A percentile compares a stretch with the other conserved stretches of the same genome.
These are phyloP conservation scores for Vanessa tameamea DNA, from an alignment of 1,140 invertebrate species.

Conservation along the genomic window DNA sequence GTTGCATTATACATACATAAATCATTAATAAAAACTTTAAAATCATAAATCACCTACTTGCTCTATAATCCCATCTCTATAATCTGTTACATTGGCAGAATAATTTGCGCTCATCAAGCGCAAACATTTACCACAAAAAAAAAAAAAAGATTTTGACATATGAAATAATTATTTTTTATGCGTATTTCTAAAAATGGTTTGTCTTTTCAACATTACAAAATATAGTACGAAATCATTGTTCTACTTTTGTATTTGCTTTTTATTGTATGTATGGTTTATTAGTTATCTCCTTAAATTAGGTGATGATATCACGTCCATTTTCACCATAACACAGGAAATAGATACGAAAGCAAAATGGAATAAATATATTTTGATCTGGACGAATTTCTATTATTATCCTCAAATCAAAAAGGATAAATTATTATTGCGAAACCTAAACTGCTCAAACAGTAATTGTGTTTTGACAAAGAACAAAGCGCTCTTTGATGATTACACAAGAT, in stretches of 20 bases:
- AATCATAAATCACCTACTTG: too few relatives aligned
- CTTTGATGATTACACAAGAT: conserved; percentile 42
- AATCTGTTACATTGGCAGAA: too few relatives aligned
- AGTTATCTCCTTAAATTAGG: conserved; percentile 19
- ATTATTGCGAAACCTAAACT: conserved; percentile 39
- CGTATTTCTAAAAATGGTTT: background rate
- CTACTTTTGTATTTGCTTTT: conserved; percentile 16
- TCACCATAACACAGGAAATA: conserved; percentile 8
- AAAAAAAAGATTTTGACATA: background rate
- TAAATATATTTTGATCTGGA: conserved; percentile 44
- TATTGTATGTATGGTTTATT: conserved; percentile 32
- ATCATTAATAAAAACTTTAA: too few relatives aligned
- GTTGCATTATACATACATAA: too few relatives aligned
- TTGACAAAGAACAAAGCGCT: conserved; percentile 42
- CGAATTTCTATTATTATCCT: conserved; percentile 25
- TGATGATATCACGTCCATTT: conserved; percentile 22
- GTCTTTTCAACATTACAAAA: background rate
- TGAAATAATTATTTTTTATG: background rate
- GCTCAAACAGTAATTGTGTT: conserved; percentile 44
- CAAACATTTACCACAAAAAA: background rate
- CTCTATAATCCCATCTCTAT: too few relatives aligned
- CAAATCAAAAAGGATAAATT: conserved; percentile 20
- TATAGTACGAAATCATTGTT: conserved; percentile 21
- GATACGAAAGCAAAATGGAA: conserved; percentile 9
- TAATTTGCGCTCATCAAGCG: too few relatives aligned